Evolutionary conservation across 1,140 invertebrate genomes (phyloP), one percentile per base, ranked within the genome.

Genomic region (Plectus sambesii): DNA sequence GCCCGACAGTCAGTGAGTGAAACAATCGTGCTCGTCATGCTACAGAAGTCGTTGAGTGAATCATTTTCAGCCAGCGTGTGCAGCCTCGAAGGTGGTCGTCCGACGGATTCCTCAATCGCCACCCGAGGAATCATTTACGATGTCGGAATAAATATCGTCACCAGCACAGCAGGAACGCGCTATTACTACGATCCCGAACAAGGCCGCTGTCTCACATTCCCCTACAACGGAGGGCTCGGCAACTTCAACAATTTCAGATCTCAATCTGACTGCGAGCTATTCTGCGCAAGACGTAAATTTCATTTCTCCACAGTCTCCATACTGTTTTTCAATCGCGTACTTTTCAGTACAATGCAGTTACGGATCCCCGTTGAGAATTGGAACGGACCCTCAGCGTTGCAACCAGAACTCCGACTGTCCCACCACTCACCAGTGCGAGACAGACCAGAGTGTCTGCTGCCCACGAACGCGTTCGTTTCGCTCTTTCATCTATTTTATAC

Each of bases 211-310:
- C 59, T 61, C 41, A 56, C 60, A 4, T 63, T 63, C 58, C 66
- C 56, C 17, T 62, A 62, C 48, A 47, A 52, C 26, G 63, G 63
- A 20, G 65, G 51, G 9, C 48, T 69, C 30, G 63, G 63, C 39
- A 66, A 67, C 44, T 68, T 59, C 42, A 66, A 66, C 47, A 66
- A 66, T 43, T 66, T 68, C 58, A n/a, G n/a, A n/a, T n/a, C n/a
- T n/a, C n/a, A n/a, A n/a, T n/a, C n/a, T n/a, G n/a, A n/a, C n/a
- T n/a, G n/a, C n/a, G n/a, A n/a, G n/a, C n/a, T n/a, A n/a, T n/a
- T n/a, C n/a, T n/a, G n/a, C n/a, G n/a, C n/a, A n/a, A n/a, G n/a
- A n/a, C n/a, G n/a, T n/a, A n/a, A n/a, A n/a, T n/a, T n/a, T n/a
- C n/a, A n/a, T n/a, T n/a, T n/a, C n/a, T n/a, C n/a, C n/a, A n/a